Evolutionary conservation across 2,113 vertebrate genomes (phyloP), one percentile per base, ranked within the genome.

Genomic region (Boleophthalmus pectinirostris): DNA sequence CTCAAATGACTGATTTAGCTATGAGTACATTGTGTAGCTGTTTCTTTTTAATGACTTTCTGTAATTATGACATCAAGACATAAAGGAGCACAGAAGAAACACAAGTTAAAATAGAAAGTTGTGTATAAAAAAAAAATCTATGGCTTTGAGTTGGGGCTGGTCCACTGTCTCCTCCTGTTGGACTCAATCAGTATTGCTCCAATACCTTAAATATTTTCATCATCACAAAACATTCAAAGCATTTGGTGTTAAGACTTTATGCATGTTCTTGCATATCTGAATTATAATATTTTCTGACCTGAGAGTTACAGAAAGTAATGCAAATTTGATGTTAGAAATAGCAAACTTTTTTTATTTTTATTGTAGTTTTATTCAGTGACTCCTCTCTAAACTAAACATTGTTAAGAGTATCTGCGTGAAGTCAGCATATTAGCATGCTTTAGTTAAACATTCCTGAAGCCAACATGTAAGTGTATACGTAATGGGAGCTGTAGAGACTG

Each of bases 151-250:
- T 73, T 58, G 35, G 46, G 14, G n/a, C 53, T 74, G 16, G 43
- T 10, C 1, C 38, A 3, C 9, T 65, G 53, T 29, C 74, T 81
- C 83, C 75, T 82, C 81, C 83, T 86, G 69, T 74, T 82, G 87
- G 80, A 72, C 60, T 3, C 11, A 43, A 20, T 57, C 3, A 16
- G 24, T 20, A 69, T 21, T 77, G 46, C 67, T 23, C 2, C 10
- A 29, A 0, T 38, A 70, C 18, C 45, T 46, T 51, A 47, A 23
- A 47, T 33, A 71, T 64, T 14, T 56, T 56, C 18, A 56, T 13
- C 64, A 16, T 63, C 68, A 68, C 75, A 64, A 66, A 21, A 3
- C 38, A 43, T 76, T 72, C 51, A 21, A 66, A 64, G 60, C 76
- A 49, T 24, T 2, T 15, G 12, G 49, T 35, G 49, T 60, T 58